Evolutionary conservation across 2,888 invertebrate genomes (phyloP), one percentile per base, ranked within the genome.

Genomic region (Rhopalosiphum nymphaeae): DNA sequence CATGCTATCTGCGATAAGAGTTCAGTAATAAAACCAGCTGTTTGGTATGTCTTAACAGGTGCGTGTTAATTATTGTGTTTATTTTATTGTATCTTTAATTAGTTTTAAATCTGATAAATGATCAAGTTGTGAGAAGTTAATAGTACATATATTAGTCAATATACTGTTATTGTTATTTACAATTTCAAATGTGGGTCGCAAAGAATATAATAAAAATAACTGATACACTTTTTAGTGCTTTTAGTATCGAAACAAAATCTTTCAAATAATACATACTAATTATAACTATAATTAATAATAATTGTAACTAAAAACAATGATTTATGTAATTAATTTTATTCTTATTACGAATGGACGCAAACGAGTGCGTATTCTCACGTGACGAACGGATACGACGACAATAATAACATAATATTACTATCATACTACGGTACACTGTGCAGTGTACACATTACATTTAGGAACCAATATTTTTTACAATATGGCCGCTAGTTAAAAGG

Each of bases 401-500:
- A 36, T 16, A n/a, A n/a, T n/a, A 61, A 61, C 29, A n/a, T 16
- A 16, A 67, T n/a, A 67, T 11, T 61, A 67, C 3, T 61, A 61
- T 61, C 26, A 61, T 61, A 61, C 13, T 36, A 36, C 7, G 21
- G 36, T 78, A 36, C 21, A 53, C 16, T 21, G 53, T 53, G 21
- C 16, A 67, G 67, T 36, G 16, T 78, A 21, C 36, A 36, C 78
- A 78, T 78, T 36, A 78, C 10, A 29, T 9, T 36, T 36, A 78
- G 36, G 78, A 78, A 78, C 36, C 13, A 42, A 89, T 56, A 53
- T 56, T 26, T 53, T 88, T 89, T 57, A 90, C 46, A 90, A 90
- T n/a, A 90, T 90, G 89, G 89, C 61, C 89, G 49, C 44, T 11
- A 26, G 29, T 92, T 36, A 36, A 42, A 89, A 46, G 61, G 89